Evolutionary conservation across 2,113 vertebrate species (phyloP).

Genomic region (Pomatostomus ruficeps): DNA sequence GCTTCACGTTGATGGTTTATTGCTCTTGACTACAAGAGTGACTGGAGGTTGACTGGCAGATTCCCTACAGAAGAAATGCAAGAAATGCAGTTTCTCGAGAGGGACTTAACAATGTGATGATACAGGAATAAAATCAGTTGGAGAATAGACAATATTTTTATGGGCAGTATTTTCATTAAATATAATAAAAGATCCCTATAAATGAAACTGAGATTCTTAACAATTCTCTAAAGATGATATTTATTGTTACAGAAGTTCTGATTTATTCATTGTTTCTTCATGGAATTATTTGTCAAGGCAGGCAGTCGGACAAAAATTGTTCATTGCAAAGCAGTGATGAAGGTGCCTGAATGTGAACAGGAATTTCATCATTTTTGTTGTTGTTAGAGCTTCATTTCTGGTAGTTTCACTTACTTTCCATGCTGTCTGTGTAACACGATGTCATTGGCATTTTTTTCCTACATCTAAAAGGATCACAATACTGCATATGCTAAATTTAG

Average conservation of each 20-base stretch:
- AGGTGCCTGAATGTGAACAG: background rate
- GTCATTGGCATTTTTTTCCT: background rate
- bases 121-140: background rate
- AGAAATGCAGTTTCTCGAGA: background rate
- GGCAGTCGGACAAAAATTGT: background rate
- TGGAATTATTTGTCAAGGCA: background rate
- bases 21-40: slow-evolving; percentile 9
- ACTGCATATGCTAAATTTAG: background rate
- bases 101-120: background rate
- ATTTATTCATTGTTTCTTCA: background rate
- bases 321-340: background rate
- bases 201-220: background rate
- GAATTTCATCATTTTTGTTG: background rate
- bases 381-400: background rate
- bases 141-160: background rate
- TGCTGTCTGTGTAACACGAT: background rate
- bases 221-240: background rate
- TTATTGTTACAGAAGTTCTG: background rate
- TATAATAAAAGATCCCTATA: background rate
- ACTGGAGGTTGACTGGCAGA: slow-evolving; percentile 2
- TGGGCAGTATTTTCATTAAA: background rate
- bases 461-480: background rate
- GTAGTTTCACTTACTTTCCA: background rate
- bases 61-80: background rate
- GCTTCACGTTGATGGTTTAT: slow-evolving; percentile 12